Base-by-base conservation (phyloP, 2,888 invertebrate species). In the Pocota personata region DNA sequence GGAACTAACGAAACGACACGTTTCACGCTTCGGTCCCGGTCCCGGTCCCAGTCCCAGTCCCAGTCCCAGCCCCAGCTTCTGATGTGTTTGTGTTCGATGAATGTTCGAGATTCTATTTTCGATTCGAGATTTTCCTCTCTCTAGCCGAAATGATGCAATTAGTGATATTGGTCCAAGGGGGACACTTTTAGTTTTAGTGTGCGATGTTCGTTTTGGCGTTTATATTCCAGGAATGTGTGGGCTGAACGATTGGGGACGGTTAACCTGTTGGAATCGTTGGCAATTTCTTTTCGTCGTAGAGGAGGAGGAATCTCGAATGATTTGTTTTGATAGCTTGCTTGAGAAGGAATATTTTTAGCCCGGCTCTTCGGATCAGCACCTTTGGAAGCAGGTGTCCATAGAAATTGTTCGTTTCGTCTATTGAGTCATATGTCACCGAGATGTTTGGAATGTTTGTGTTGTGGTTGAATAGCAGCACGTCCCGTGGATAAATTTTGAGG, bases 161-260 rank as follows among this genome's bases (percentile, higher is more conserved):
- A 86, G 86, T 82, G 76, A 86, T 86, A 86, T 86, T 86, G 86
- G 86, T 86, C 86, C 86, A 67, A 77, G 66, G 86, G 86, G 86
- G 82, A 86, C 82, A 86, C 86, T 86, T 86, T 80, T 76, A 86
- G 80, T 86, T 86, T 80, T 77, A 71, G 27, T 80, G 55, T 48
- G 14, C 30, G 69, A 24, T 73, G 67, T 35, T 58, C 62, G 43
- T 43, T 80, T 67, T 32, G 60, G 40, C 43, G 57, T 52, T 66
- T 64, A 19, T 60, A 48, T 69, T 69, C 69, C 69, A 8, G 48
- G 62, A 67, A 78, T 73, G 79, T 79, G 73, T 48, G 52, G 78
- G 24, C 66, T 46, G 72, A 40, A 48, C 67, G 62, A 43, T 79
- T 57, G 75, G 84, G 69, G 66, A 60, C 66, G 72, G 72, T 77